These are phyloP conservation scores for Platichthys stellatus DNA, from an alignment of 2,113 vertebrate species.

Conservation along the genomic window DNA sequence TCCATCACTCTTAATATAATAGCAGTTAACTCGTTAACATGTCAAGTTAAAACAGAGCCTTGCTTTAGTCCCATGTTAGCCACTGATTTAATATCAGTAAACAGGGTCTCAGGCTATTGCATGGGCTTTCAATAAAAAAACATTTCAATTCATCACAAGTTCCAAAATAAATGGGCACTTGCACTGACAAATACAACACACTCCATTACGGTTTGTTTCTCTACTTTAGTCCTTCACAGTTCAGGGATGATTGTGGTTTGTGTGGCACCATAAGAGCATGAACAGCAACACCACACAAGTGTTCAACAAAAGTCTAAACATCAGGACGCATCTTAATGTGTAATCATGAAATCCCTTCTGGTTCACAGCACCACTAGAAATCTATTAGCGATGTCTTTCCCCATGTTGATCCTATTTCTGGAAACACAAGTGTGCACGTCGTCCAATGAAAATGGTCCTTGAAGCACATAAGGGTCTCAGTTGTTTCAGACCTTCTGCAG, in stretches of 20 bases:
- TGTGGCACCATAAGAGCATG: neutral
- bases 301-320: neutral
- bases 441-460: neutral
- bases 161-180: neutral
- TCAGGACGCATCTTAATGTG: neutral
- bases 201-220: neutral
- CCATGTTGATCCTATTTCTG: too few relatives aligned
- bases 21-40: neutral
- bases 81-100: constrained; percentile 3
- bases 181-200: neutral
- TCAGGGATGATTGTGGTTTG: neutral
- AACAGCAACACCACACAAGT: neutral
- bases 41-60: neutral
- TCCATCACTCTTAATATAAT: neutral
- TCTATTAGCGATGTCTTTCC: too few relatives aligned
- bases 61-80: too few relatives aligned
- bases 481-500: neutral
- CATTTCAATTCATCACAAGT: neutral
- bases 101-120: neutral
- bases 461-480: neutral
- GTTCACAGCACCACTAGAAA: too few relatives aligned
- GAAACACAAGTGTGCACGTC: neutral
- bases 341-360: neutral
- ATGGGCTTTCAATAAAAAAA: neutral
- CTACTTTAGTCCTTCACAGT: neutral